Evolutionary conservation across 2,797 vertebrate genomes (phyloP).

Genomic region (Eulemur coronatus): DNA sequence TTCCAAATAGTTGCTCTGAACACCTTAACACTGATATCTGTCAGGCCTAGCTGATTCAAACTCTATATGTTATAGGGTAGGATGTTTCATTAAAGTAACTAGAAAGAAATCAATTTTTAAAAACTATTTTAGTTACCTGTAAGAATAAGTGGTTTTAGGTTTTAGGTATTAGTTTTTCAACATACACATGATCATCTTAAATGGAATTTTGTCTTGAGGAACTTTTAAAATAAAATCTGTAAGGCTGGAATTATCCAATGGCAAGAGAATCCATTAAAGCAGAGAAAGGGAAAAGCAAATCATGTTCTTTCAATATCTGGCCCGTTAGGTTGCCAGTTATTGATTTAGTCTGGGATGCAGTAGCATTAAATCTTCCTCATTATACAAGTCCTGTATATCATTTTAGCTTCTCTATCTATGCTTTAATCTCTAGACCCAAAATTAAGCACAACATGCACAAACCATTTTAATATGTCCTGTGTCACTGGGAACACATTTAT

Average conservation of each 20-base stretch:
- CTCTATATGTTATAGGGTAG: neutral
- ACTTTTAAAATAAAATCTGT: slow-evolving; percentile 69
- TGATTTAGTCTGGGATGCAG: slow-evolving; percentile 80
- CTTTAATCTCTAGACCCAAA: slow-evolving; percentile 71
- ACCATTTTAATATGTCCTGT: neutral
- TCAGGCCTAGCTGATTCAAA: slow-evolving; percentile 21
- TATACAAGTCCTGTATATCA: slow-evolving; percentile 72
- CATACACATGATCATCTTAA: slow-evolving; percentile 63
- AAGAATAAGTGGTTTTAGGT: slow-evolving; percentile 47
- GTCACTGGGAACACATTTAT: slow-evolving; percentile 36
- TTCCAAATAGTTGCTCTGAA: neutral
- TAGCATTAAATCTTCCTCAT: slow-evolving; percentile 80
- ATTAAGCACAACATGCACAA: slow-evolving; percentile 64
- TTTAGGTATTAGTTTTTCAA: slow-evolving; percentile 34
- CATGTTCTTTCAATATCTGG: slow-evolving; percentile 78
- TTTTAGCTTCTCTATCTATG: slow-evolving; percentile 61
- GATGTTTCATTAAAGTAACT: slow-evolving; percentile 29
- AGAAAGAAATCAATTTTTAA: slow-evolving; percentile 44
- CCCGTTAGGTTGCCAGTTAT: slow-evolving; percentile 79
- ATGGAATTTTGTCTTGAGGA: slow-evolving; percentile 59
- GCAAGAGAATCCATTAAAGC: slow-evolving; percentile 76
- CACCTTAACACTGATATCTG: neutral
- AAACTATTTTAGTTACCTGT: slow-evolving; percentile 19
- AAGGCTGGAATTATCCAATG: slow-evolving; percentile 61
- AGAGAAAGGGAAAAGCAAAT: slow-evolving; percentile 79